Percentiles rank a stretch among this genome's conserved stretches.
phyloP scores from a whole-genome alignment of 2,113 vertebrate genomes.

The Salvelinus fontinalis region DNA sequence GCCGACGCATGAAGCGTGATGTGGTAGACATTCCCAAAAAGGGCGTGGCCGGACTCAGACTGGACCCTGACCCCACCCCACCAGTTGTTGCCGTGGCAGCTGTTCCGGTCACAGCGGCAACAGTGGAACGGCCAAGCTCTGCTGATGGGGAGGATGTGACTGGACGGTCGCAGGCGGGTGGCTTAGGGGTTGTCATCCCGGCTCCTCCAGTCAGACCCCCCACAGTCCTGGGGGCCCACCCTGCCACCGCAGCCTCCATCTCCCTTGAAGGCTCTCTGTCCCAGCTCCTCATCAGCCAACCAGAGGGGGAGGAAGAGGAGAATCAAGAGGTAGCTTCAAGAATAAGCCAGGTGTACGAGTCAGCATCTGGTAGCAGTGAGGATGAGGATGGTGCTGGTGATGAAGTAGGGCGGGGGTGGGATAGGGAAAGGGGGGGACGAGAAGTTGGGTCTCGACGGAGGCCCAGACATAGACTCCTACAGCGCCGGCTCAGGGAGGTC shows the following conservation, averaged over 20 bases:
- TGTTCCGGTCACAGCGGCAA: constrained; percentile 49
- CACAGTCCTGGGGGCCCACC: constrained; percentile 80
- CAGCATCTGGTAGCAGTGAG: constrained; percentile 83
- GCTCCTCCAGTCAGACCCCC: constrained; percentile 77
- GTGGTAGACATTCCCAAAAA: constrained; percentile 96
- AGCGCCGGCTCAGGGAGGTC: constrained; percentile 59
- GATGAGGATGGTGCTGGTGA: constrained; percentile 77
- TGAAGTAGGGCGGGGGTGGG: constrained; percentile 58
- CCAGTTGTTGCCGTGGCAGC: constrained; percentile 50
- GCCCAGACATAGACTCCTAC: constrained; percentile 76
- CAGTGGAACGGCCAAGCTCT: constrained; percentile 79
- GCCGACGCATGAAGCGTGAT: constrained; percentile 93
- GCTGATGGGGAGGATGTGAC: constrained; percentile 85
- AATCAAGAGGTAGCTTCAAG: constrained; percentile 65
- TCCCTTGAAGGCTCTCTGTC: constrained; percentile 85
- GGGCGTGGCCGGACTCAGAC: constrained; percentile 91
- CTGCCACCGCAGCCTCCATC: constrained; percentile 68
- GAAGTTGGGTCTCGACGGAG: constrained; percentile 36
- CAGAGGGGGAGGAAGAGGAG: constrained; percentile 74
- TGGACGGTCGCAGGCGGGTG: constrained; percentile 47
- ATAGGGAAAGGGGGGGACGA: constrained; percentile 56
- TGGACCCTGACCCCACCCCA: constrained; percentile 83
- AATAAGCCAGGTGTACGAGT: constrained; percentile 74
- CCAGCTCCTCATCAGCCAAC: constrained; percentile 84
- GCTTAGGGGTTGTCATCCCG: constrained; percentile 55